Base-by-base conservation (phyloP, 1,140 invertebrate species). In the Orchesella cincta region DNA sequence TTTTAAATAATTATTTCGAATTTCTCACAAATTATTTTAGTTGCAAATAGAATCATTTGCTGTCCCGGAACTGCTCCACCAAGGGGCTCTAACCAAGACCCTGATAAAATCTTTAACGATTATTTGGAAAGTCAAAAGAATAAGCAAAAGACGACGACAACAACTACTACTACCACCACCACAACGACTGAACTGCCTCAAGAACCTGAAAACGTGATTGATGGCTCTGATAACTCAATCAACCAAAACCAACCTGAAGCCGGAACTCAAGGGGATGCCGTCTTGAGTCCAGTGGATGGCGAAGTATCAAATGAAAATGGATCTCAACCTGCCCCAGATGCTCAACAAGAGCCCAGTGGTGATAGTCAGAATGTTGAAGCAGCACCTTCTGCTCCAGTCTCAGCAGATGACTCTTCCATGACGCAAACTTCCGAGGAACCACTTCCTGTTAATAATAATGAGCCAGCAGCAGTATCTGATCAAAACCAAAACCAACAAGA, bases 11-110 rank as follows among this genome's bases (percentile, higher is more conserved):
- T 36, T 28, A 71, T 18, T 8, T 46, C 67, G 5, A 12, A 1
- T 74, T 54, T 74, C 29, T 35, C 16, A 28, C 26, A 52, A 28
- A 14, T 3, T n/a, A n/a, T 73, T 77, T 31, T n/a, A 78, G 77
- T 78, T 51, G 77, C 71, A 0, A 62, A 75, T 31, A 34, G 77
- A 8, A 72, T 78, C 0, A 78, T 78, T 71, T 78, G 77, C 77
- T 78, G 77, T 78, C 77, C 77, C 18, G 77, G 77, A 26, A 23
- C 23, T 3, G 54, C 73, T 14, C 54, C 39, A 23, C 31, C 20
- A 72, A 26, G 1, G 1, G 36, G 23, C 34, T 26, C 33, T 18
- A 54, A 64, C 39, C 26, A 62, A 77, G 52, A 71, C 52, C 29
- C 26, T 23, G 74, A 73, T 28, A 34, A 73, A 35, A 31, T 35